Evolutionary conservation across 2,797 vertebrate genomes (phyloP).

Genomic region (Xyrichtys novacula): DNA sequence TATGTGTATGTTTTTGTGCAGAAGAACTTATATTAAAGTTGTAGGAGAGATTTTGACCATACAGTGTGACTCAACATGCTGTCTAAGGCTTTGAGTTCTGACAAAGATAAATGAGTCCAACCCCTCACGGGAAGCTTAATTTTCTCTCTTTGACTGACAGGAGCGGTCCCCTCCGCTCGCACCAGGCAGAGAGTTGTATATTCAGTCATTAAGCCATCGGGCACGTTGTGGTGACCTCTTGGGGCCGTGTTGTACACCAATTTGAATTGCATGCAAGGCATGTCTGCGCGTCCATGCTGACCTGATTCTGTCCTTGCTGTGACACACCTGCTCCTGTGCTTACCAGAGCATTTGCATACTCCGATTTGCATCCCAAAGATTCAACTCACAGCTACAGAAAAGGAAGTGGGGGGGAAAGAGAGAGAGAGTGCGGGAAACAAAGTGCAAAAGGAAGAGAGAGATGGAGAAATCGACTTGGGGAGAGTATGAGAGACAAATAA

Average conservation of each 20-base stretch:
- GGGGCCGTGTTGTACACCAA: constrained; percentile 71
- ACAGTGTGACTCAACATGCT: constrained; percentile 27
- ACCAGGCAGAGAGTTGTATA: constrained; percentile 14
- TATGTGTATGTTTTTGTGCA: too few relatives aligned
- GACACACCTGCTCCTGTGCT: constrained; percentile 80
- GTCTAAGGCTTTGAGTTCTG: constrained; percentile 41
- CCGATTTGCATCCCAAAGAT: constrained; percentile 76
- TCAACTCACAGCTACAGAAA: constrained; percentile 31
- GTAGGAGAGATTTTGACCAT: background rate
- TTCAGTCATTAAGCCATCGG: constrained; percentile 42
- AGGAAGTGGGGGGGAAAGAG: background rate
- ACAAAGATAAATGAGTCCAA: constrained; percentile 61
- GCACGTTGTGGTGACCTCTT: constrained; percentile 57
- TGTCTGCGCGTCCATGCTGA: constrained; percentile 66
- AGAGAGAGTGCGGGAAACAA: constrained; percentile 17
- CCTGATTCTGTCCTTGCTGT: constrained; percentile 83
- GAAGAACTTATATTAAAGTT: background rate
- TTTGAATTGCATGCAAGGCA: constrained; percentile 79
- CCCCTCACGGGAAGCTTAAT: constrained; percentile 10
- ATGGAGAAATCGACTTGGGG: constrained; percentile 12
- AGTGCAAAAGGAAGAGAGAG: constrained; percentile 19
- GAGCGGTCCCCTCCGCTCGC: constrained; percentile 28
- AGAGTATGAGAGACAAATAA: constrained; percentile 17
- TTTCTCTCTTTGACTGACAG: constrained; percentile 41
- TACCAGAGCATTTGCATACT: constrained; percentile 82